These are phyloP conservation scores for Remorina albescens DNA, from an alignment of 2,797 vertebrate genomes.

Conservation along the genomic window DNA sequence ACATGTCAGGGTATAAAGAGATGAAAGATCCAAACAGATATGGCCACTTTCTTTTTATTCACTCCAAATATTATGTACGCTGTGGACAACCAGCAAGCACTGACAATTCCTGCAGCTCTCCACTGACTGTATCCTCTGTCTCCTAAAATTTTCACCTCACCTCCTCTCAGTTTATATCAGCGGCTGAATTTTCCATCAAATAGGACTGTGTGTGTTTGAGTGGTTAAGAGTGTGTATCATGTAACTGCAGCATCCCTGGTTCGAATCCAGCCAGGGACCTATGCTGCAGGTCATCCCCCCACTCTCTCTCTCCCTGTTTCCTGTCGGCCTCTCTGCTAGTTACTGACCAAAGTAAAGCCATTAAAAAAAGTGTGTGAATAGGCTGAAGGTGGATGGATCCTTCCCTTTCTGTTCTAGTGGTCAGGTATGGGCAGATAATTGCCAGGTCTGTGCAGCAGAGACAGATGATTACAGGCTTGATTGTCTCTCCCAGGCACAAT, in stretches of 20 bases:
- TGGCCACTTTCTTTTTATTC: constrained; percentile 41
- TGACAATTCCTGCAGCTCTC: constrained; percentile 5
- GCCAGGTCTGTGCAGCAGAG: constrained; percentile 83
- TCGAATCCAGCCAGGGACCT: too few species aligned
- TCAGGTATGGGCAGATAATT: constrained; percentile 87
- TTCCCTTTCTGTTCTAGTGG: constrained; percentile 79
- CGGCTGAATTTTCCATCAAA: constrained; percentile 49
- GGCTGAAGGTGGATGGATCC: constrained; percentile 79
- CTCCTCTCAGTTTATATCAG: constrained; percentile 57
- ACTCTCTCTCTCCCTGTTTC: too few species aligned
- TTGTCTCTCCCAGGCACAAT: constrained; percentile 90
- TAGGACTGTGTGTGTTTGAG: too few species aligned
- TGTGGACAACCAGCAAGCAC: not conserved
- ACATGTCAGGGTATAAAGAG: constrained; percentile 40
- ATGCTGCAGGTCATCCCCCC: too few species aligned
- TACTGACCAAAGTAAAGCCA: too few species aligned
- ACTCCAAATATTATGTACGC: constrained; percentile 20
- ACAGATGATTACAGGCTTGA: constrained; percentile 88
- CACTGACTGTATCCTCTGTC: not conserved
- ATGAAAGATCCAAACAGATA: constrained; percentile 53
- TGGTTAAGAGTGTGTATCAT: too few species aligned
- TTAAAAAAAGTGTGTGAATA: constrained; percentile 50
- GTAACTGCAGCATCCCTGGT: too few species aligned
- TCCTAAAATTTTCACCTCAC: constrained; percentile 2
- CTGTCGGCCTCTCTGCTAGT: too few species aligned